Evolutionary conservation across 1,140 invertebrate genomes (phyloP).

Genomic region (Drosophila watanabei): DNA sequence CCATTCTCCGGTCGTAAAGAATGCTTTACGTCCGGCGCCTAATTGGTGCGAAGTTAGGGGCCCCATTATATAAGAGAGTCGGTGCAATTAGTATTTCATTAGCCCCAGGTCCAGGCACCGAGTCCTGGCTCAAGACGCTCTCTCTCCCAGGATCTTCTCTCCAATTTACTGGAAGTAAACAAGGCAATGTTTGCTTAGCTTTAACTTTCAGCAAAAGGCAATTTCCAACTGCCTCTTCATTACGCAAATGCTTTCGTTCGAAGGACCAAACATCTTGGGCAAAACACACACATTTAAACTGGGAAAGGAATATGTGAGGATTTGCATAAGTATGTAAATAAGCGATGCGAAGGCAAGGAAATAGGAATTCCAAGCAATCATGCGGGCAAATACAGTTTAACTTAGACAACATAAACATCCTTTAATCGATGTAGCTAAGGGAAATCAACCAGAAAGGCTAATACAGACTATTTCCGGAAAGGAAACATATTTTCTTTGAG

Average conservation of each 20-base stretch:
- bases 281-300: not conserved
- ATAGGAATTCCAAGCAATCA: conserved; percentile 27
- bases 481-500: not conserved
- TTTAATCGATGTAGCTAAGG: conserved; percentile 12
- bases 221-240: conserved; percentile 52
- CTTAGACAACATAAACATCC: conserved; percentile 4
- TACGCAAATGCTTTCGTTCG: conserved; percentile 35
- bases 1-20: conserved; percentile 45
- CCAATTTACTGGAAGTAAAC: conserved; percentile 40
- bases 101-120: conserved; percentile 17
- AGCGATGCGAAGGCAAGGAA: conserved; percentile 13
- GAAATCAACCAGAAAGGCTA: conserved; percentile 2
- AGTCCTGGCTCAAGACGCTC: conserved; percentile 6
- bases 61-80: conserved; percentile 71
- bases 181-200: conserved; percentile 39
- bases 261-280: conserved; percentile 26
- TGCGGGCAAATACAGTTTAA: conserved; percentile 5
- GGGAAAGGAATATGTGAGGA: conserved; percentile 9
- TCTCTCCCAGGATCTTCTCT: conserved; percentile 5
- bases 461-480: not conserved
- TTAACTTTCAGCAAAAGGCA: conserved; percentile 28
- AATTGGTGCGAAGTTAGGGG: conserved; percentile 60
- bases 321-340: conserved; percentile 53
- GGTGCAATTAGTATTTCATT: conserved; percentile 75
- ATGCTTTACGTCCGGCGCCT: conserved; percentile 59